phyloP scores from a whole-genome alignment of 2,797 vertebrate genomes.

The Toxotes lorentzi region DNA sequence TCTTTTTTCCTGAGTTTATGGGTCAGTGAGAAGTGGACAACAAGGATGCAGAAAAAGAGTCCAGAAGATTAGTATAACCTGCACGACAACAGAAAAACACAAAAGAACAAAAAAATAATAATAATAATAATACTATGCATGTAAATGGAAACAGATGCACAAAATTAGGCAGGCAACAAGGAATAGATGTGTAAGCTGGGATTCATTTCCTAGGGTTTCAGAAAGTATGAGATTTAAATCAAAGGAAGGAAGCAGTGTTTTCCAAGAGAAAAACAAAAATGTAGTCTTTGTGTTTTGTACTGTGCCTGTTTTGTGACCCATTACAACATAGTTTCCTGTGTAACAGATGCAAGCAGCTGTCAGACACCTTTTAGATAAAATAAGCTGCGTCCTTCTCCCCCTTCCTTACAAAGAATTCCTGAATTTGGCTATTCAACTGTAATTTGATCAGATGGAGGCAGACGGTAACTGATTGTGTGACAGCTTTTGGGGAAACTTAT shows the following conservation, averaged over 20 bases:
- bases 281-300: not conserved
- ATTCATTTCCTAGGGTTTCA: not conserved
- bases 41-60: conserved; percentile 37
- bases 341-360: conserved; percentile 36
- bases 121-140: not conserved
- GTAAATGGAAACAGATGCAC: not conserved
- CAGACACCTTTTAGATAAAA: conserved; percentile 46
- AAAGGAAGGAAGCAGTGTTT: not conserved
- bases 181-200: not conserved
- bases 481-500: conserved; percentile 62
- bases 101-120: not conserved
- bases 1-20: conserved; percentile 48
- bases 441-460: conserved; percentile 65
- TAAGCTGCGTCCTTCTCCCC: conserved; percentile 41
- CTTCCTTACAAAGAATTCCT: conserved; percentile 52
- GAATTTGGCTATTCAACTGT: conserved; percentile 57
- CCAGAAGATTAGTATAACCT: conserved; percentile 19
- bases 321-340: not conserved
- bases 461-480: conserved; percentile 62
- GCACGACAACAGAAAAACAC: not conserved
- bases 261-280: conserved; percentile 3
- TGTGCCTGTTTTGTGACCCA: not conserved
- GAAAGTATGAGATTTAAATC: not conserved
- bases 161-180: not conserved
- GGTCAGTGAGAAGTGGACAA: conserved; percentile 66